Conservation (phyloP, 2,888 invertebrate species). For the Epiblema foenella region DNA sequence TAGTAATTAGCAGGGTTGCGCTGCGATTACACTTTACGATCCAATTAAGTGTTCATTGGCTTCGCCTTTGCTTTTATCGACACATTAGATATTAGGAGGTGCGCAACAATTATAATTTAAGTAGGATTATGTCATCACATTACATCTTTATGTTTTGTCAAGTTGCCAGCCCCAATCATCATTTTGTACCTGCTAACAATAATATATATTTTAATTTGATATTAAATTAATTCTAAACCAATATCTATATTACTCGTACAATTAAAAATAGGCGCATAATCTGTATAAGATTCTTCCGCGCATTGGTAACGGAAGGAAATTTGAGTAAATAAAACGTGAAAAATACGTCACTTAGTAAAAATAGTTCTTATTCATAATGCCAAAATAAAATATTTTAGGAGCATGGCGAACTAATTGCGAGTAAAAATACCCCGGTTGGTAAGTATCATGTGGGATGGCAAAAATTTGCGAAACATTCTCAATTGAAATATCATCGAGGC, state of each 20-base stretch:
- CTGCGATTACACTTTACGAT: not conserved
- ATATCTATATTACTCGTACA: too few relatives aligned
- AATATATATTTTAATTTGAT: too few relatives aligned
- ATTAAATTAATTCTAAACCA: too few relatives aligned
- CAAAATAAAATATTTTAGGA: constrained; percentile 31
- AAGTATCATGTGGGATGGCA: constrained; percentile 28
- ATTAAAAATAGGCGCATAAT: constrained; percentile 56
- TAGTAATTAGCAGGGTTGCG: not conserved
- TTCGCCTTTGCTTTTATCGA: too few relatives aligned
- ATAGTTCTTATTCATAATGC: constrained; percentile 48
- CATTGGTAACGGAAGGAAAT: constrained; percentile 56
- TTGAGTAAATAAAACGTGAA: constrained; percentile 53
- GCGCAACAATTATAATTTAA: not conserved
- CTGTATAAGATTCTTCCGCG: constrained; percentile 47
- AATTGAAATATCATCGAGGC: not conserved
- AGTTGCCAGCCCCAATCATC: too few relatives aligned
- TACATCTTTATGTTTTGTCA: too few relatives aligned
- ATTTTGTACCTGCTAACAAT: too few relatives aligned
- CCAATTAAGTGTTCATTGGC: not conserved
- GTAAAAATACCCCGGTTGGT: constrained; percentile 30
- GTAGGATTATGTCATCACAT: not conserved
- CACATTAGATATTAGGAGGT: not conserved
- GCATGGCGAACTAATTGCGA: constrained; percentile 35
- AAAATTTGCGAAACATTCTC: constrained; percentile 4
- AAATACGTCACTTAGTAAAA: constrained; percentile 51